Evolutionary conservation across 2,888 invertebrate genomes (phyloP), one percentile per base, ranked within the genome.

Genomic region (Biston betularia): DNA sequence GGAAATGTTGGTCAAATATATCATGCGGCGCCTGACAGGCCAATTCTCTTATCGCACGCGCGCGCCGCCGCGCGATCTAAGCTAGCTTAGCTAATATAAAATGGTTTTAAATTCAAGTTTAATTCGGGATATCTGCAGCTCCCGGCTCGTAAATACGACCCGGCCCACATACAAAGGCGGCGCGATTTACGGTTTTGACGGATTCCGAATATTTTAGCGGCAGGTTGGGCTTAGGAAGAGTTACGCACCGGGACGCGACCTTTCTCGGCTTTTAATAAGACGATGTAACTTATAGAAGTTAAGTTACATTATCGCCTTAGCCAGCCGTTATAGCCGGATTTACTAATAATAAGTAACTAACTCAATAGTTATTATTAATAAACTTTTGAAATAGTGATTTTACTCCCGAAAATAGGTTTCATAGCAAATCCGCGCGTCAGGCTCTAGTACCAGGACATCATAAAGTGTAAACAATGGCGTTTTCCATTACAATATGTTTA

Each of bases 1-100:
- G 96, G 96, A 96, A 96, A 96, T 96, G 96, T 96, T 96, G 96
- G 96, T 96, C 96, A 96, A 96, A 97, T 97, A 97, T 97, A 97
- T 97, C 97, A 97, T 97, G 96, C 96, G 94, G 96, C 81, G 96
- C 95, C 95, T 96, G 96, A 96, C 96, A 96, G 96, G 96, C 96
- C 96, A 97, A 96, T 97, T 97, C 96, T 96, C 96, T 96, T 96
- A 96, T 96, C 96, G 96, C 89, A 85, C 89, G 93, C 94, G 94
- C 92, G 93, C 94, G 92, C 94, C 88, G 89, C 92, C 87, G 87
- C 89, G 88, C 91, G 93, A 93, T 93, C 93, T 93, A 92, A 93
- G 90, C 92, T 90, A 90, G 93, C 93, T 93, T 91, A 92, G 92
- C 93, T 93, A 93, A 93, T 93, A 93, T 93, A 93, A 93, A 93